These are phyloP conservation scores for Lanius ludovicianus DNA, from an alignment of 2,113 vertebrate genomes.

Conservation along the genomic window DNA sequence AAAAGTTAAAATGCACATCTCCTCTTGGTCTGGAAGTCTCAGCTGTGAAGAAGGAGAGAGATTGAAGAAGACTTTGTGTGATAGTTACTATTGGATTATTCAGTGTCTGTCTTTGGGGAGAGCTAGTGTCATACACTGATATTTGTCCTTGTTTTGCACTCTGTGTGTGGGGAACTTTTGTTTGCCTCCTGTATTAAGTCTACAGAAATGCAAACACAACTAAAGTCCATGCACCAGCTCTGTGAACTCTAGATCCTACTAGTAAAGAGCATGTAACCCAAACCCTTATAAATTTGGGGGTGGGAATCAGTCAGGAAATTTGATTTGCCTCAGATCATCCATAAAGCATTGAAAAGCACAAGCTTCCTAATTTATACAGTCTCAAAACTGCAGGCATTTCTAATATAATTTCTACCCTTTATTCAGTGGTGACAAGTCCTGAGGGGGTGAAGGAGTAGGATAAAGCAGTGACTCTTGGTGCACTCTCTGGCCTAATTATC, in stretches of 20 bases:
- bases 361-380: neutral
- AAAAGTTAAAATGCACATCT: neutral
- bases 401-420: neutral
- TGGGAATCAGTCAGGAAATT: neutral
- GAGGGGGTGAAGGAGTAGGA: neutral
- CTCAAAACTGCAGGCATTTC: conserved; percentile 2
- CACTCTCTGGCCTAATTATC: conserved; percentile 21
- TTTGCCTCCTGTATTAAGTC: neutral
- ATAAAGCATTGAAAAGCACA: conserved; percentile 11
- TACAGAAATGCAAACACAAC: neutral
- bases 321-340: neutral
- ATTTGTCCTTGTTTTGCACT: neutral
- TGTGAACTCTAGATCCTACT: neutral
- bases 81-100: neutral
- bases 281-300: neutral
- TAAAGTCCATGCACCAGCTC: neutral
- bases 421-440: conserved; percentile 51
- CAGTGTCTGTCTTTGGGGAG: neutral
- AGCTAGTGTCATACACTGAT: neutral
- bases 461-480: neutral
- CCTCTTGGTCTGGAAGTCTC: neutral
- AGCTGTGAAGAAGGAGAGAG: neutral
- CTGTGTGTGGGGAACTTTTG: neutral
- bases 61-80: neutral
- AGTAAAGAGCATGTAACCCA: neutral